Percentiles rank a stretch among this genome's conserved stretches.
phyloP scores from a whole-genome alignment of 2,113 vertebrate genomes.

The Melanotaenia duboulayi region DNA sequence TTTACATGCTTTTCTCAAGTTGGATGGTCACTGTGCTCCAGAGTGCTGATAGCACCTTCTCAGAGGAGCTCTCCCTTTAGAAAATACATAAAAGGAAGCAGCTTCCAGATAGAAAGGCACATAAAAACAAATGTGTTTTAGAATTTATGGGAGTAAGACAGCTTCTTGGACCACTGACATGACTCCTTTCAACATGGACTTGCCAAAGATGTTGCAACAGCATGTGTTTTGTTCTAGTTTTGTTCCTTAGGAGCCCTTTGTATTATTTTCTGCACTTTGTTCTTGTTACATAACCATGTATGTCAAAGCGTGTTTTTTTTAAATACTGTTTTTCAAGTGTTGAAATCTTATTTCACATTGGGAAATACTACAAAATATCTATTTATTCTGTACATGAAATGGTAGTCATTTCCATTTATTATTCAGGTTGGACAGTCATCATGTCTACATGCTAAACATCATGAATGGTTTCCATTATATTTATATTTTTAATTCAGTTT shows the following conservation, averaged over 20 bases:
- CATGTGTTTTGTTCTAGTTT: constrained; percentile 24
- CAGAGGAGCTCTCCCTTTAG: constrained; percentile 36
- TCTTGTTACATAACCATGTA: constrained; percentile 40
- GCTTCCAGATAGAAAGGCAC: background rate
- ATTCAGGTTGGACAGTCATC: background rate
- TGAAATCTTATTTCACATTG: background rate
- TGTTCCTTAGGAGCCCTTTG: constrained; percentile 19
- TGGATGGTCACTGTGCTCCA: constrained; percentile 23
- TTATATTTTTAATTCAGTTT: background rate
- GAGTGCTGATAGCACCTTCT: constrained; percentile 28
- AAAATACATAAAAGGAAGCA: constrained; percentile 41
- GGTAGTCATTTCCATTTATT: background rate
- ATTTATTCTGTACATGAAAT: background rate
- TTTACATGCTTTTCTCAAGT: constrained; percentile 39
- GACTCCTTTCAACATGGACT: background rate
- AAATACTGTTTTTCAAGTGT: constrained; percentile 23
- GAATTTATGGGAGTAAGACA: background rate
- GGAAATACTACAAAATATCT: background rate
- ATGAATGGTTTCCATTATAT: background rate
- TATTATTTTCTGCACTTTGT: constrained; percentile 16
- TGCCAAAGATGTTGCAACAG: constrained; percentile 32
- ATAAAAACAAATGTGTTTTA: background rate
- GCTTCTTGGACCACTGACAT: background rate
- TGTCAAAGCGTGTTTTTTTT: background rate
- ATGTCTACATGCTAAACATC: background rate